A percentile compares a stretch with the other conserved stretches of the same genome.
phyloP scores from a whole-genome alignment of 2,888 invertebrate genomes.

The Drosophila subsilvestris region DNA sequence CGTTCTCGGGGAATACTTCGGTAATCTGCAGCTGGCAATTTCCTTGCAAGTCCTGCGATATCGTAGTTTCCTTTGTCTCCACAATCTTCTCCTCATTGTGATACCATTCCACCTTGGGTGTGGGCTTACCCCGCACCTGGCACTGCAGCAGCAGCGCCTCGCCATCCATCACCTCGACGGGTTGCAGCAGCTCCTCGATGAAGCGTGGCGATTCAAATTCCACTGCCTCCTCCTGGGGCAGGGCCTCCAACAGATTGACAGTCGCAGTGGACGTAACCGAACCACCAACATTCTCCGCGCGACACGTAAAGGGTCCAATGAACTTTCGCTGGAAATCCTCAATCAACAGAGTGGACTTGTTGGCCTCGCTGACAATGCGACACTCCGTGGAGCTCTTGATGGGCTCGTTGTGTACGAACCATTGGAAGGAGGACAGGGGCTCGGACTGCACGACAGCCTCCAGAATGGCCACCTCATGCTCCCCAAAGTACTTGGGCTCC shows the following conservation, averaged over 20 bases:
- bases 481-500: conserved; percentile 88
- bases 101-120: conserved; percentile 92
- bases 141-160: conserved; percentile 91
- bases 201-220: conserved; percentile 91
- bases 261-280: conserved; percentile 94
- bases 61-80: conserved; percentile 91
- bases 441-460: conserved; percentile 91
- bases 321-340: conserved; percentile 89
- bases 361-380: conserved; percentile 89
- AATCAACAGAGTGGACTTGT: conserved; percentile 91
- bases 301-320: conserved; percentile 92
- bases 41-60: conserved; percentile 91
- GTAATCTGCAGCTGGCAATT: conserved; percentile 91
- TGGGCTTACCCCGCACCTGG: conserved; percentile 90
- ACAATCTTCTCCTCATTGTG: conserved; percentile 89
- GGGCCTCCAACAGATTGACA: conserved; percentile 86
- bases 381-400: conserved; percentile 89
- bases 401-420: conserved; percentile 91
- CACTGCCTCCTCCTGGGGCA: conserved; percentile 85
- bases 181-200: conserved; percentile 87
- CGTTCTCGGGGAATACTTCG: conserved; percentile 96
- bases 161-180: conserved; percentile 94
- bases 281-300: conserved; percentile 95
- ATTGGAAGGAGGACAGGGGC: conserved; percentile 93
- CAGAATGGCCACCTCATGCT: conserved; percentile 91